Evolutionary conservation across 2,888 invertebrate species (phyloP), one percentile per base, ranked within the genome.

Genomic region (Amphipyra tragopoginis): DNA sequence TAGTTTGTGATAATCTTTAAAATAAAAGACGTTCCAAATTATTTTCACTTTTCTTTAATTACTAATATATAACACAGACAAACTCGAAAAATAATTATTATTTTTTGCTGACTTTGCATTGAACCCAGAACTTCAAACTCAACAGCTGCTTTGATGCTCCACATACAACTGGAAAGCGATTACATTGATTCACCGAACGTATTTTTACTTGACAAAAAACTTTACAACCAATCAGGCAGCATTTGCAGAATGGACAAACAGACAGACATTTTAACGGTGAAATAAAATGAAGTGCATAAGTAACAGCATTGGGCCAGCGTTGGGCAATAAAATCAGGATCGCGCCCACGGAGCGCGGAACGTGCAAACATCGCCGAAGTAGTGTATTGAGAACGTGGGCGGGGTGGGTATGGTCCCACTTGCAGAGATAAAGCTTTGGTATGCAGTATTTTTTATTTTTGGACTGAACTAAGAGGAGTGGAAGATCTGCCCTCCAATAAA

Each of bases 321-420:
- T 70, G 2, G 47, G 79, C 86, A 87, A 91, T 92, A 91, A 92
- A 90, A 89, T 89, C 83, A 83, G 87, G 87, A 87, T 91, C 87
- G 86, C 91, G 87, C 93, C 93, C 91, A 93, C 93, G 85, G 74
- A 74, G 66, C 79, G 77, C 82, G 83, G 81, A 85, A 88, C 89
- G 89, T 86, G 90, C 89, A 86, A 89, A 91, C 90, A 88, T 86
- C 84, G 84, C 80, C 81, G 81, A 76, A 83, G 84, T 80, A 72
- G 75, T 76, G 79, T 77, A 76, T 68, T 65, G 69, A 72, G 65
- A 72, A 84, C 78, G 92, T 91, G 82, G 91, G 92, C 77, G 85
- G 75, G 34, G 15, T 68, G 44, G 76, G 80, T 64, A 36, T 45
- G 68, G 77, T 54, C 57, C 45, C 54, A 86, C 51, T 82, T 75